These are phyloP conservation scores for Embidobia sp. DNA, from an alignment of 2,888 invertebrate species.

Conservation along the genomic window DNA sequence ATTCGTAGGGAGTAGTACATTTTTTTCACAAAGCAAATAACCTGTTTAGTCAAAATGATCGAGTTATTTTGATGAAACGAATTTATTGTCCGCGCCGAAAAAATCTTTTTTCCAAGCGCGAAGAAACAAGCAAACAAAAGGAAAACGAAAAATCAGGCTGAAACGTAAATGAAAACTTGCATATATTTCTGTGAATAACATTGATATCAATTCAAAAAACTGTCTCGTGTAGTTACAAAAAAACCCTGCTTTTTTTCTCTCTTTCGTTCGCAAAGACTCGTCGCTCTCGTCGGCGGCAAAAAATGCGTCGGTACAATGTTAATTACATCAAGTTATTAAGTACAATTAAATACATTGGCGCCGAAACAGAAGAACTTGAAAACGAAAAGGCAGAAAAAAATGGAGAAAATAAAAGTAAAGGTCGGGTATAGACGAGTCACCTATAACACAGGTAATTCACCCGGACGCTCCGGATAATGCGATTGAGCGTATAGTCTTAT, in stretches of 20 bases:
- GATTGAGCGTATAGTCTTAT: conserved; percentile 49
- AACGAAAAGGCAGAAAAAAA: neutral
- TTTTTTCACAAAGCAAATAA: too few relatives aligned
- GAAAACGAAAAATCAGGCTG: conserved; percentile 32
- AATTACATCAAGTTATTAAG: conserved; percentile 59
- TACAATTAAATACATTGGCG: conserved; percentile 41
- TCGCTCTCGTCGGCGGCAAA: conserved; percentile 3
- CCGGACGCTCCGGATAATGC: conserved; percentile 40
- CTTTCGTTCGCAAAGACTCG: conserved; percentile 2
- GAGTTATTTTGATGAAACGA: too few relatives aligned
- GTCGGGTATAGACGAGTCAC: conserved; percentile 31
- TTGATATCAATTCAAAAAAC: conserved; percentile 30
- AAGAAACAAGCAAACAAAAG: conserved; percentile 14
- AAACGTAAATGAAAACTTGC: conserved; percentile 45
- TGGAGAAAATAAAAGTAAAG: neutral
- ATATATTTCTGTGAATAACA: conserved; percentile 35
- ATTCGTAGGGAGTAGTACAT: too few relatives aligned
- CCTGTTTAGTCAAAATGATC: too few relatives aligned
- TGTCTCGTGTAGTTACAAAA: conserved; percentile 5
- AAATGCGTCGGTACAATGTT: conserved; percentile 39
- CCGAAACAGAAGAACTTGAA: conserved; percentile 16
- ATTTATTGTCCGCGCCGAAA: too few relatives aligned
- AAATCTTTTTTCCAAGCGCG: too few relatives aligned
- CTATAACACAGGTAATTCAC: conserved; percentile 56
- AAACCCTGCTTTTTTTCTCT: conserved; percentile 6